Conservation (phyloP, 2,888 invertebrate genomes). For the Ormyrus nitidulus region DNA sequence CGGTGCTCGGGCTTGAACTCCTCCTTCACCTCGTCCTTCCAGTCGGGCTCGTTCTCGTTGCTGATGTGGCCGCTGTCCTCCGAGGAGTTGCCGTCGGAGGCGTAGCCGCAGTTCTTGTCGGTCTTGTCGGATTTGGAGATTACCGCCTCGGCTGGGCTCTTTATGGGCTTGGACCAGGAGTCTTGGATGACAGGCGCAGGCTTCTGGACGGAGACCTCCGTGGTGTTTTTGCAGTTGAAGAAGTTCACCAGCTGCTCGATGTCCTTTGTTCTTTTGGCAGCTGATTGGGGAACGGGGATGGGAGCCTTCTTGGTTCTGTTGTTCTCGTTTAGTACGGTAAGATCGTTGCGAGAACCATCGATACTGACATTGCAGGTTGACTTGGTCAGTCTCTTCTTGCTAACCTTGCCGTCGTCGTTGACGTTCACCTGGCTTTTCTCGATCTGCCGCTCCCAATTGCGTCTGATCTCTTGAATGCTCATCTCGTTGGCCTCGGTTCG, state of each 20-base stretch:
- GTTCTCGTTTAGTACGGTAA: slow-evolving; percentile 6
- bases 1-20: slow-evolving; percentile 59
- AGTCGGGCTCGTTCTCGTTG: slow-evolving; percentile 80
- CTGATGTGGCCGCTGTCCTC: slow-evolving; percentile 90
- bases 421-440: slow-evolving; percentile 55
- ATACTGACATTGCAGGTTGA: slow-evolving; percentile 54
- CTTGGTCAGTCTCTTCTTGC: slow-evolving; percentile 49
- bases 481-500: slow-evolving; percentile 61
- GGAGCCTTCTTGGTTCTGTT: slow-evolving; percentile 40
- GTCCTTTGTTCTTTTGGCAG: slow-evolving; percentile 67
- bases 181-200: slow-evolving; percentile 57
- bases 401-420: slow-evolving; percentile 14
- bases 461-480: slow-evolving; percentile 68
- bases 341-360: neutral
- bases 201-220: slow-evolving; percentile 48
- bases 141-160: slow-evolving; percentile 11
- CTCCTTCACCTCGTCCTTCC: slow-evolving; percentile 27
- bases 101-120: slow-evolving; percentile 70
- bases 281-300: neutral
- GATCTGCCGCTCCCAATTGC: slow-evolving; percentile 71
- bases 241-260: slow-evolving; percentile 73
- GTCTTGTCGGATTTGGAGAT: slow-evolving; percentile 54
- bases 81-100: slow-evolving; percentile 82
- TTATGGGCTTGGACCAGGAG: slow-evolving; percentile 60
- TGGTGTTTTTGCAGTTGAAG: slow-evolving; percentile 72